Base-by-base conservation (phyloP, 2,113 vertebrate species). In the Nothoprocta perdicaria region DNA sequence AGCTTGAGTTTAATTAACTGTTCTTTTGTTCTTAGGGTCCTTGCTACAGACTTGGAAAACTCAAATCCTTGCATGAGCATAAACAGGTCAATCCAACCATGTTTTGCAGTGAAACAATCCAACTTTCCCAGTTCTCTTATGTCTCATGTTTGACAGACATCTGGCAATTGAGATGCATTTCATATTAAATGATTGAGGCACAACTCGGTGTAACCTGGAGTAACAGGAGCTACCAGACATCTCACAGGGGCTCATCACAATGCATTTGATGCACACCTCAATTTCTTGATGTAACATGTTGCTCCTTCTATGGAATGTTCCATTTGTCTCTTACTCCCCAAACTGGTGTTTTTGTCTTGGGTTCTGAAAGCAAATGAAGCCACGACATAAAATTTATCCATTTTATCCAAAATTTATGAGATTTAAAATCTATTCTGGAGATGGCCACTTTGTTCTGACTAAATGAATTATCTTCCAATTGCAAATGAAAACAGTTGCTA, bases 241-340 rank as follows among this genome's bases (percentile, higher is more conserved):
- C 68, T 0, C 9, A 24, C 13, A 1, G 5, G 38, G 38, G 55
- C 61, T 6, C 57, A 26, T 62, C 2, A 0, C 22, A 33, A 80
- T 2, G 4, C 41, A 41, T 74, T 38, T 61, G 55, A 23, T 52
- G 48, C 68, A 66, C 41, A 66, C 29, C 60, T 90, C 35, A 6
- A 26, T 48, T 71, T 80, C 69, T 19, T 17, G 61, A 61, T 22
- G 55, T 27, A 53, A 62, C 9, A 7, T 12, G 41, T 43, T 77
- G 17, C 23, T 77, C 50, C 17, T 8, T 16, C 35, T 29, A 9
- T 52, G 74, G 82, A 81, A 84, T 7, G 57, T 22, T 88, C 13
- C 50, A 14, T 75, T 88, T 84, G 33, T 27, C 74, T 89, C 81
- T 46, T 60, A 69, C 41, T 92, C 84, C 87, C 87, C 63, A 50